phyloP scores from a whole-genome alignment of 2,888 invertebrate genomes.

The Heliconius charithonia region DNA sequence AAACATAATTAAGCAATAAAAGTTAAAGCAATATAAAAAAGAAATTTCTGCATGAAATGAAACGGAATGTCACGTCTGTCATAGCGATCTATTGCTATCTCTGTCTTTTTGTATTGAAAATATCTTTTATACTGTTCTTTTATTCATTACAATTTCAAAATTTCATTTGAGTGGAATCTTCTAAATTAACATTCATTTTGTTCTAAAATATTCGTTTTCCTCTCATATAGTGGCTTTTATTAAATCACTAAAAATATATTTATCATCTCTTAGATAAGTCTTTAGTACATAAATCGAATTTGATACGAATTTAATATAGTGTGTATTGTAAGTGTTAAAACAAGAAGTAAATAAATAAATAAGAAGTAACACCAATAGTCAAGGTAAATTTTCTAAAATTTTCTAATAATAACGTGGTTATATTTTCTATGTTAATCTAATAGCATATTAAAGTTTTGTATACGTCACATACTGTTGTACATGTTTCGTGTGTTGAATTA shows the following conservation, averaged over 20 bases:
- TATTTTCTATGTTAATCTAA: not conserved
- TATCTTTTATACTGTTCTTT: not conserved
- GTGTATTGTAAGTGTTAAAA: not conserved
- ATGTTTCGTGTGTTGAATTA: slow-evolving; percentile 2
- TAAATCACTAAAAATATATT: not conserved
- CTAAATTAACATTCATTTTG: not conserved
- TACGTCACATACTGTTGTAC: not conserved
- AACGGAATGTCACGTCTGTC: not conserved
- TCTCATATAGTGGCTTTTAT: too few relatives aligned
- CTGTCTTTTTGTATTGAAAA: not conserved
- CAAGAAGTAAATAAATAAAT: not conserved
- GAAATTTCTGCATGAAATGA: not conserved
- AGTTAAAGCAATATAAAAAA: not conserved
- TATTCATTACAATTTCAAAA: not conserved
- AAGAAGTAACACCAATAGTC: not conserved
- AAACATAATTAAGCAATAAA: too few relatives aligned
- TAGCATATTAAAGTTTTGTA: not conserved
- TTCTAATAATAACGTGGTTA: not conserved
- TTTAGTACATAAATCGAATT: not conserved
- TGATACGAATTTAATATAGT: not conserved
- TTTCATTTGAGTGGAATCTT: not conserved
- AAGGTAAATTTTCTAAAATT: not conserved
- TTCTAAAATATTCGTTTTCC: not conserved
- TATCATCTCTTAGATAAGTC: not conserved
- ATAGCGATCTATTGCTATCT: not conserved